Evolutionary conservation across 2,113 vertebrate genomes (phyloP).

Genomic region (Stomatorhinus ivindoensis): DNA sequence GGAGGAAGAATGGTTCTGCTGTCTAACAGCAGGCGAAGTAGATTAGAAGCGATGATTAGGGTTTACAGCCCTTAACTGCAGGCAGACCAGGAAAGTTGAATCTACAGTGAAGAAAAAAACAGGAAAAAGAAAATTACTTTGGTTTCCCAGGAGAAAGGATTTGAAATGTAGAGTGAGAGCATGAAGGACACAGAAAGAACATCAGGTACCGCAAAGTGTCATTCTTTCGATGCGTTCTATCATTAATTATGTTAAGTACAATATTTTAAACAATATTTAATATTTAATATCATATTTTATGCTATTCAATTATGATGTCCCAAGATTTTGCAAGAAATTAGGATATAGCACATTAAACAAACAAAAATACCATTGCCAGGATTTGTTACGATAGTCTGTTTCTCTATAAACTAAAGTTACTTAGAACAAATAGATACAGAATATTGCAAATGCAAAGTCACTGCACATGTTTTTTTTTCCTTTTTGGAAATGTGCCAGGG

Average conservation of each 20-base stretch:
- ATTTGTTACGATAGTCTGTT: neutral
- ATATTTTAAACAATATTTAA: neutral
- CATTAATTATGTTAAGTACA: neutral
- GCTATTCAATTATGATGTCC: neutral
- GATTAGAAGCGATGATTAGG: neutral
- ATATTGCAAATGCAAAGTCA: neutral
- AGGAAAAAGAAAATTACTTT: conserved; percentile 39
- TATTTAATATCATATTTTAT: neutral
- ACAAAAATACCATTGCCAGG: neutral
- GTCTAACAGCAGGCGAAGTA: neutral
- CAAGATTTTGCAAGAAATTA: neutral
- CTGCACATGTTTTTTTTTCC: neutral
- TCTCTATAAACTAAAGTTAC: neutral
- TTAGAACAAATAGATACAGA: neutral
- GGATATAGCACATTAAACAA: neutral
- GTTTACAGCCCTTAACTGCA: conserved; percentile 14
- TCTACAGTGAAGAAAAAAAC: conserved; percentile 27
- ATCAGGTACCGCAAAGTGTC: neutral
- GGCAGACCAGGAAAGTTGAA: conserved; percentile 30
- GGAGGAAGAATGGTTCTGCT: too few species aligned
- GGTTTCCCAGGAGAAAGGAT: conserved; percentile 32
- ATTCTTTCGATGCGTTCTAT: neutral
- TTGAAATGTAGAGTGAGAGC: neutral
- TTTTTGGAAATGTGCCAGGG: neutral
- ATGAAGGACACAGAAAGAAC: neutral